phyloP scores from a whole-genome alignment of 1,140 invertebrate species.

The Diploscapter pachys region DNA sequence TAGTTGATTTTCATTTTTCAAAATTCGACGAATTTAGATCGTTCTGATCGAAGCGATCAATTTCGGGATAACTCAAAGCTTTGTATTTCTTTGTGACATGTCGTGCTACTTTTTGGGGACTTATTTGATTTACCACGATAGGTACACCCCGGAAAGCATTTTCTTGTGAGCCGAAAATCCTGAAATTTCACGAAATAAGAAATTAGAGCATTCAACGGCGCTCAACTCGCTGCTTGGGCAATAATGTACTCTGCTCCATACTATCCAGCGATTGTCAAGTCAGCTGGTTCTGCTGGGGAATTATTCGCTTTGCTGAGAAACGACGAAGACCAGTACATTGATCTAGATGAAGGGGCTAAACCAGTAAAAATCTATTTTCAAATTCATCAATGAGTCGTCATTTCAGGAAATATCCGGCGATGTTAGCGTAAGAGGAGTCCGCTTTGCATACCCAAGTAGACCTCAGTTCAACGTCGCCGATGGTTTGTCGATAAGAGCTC shows the following conservation, averaged over 20 bases:
- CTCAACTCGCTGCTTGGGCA: conserved; percentile 20
- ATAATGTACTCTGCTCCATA: conserved; percentile 39
- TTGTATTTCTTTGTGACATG: conserved; percentile 26
- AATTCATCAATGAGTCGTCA: conserved; percentile 23
- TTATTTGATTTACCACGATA: conserved; percentile 23
- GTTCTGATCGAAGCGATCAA: conserved; percentile 6
- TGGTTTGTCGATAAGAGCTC: conserved; percentile 68
- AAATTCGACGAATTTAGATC: conserved; percentile 41
- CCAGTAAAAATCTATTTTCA: conserved; percentile 25
- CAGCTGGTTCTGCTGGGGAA: conserved; percentile 51
- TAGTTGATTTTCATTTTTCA: conserved; percentile 34
- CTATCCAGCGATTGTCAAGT: conserved; percentile 59
- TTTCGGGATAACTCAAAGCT: conserved; percentile 22
- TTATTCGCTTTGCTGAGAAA: conserved; percentile 51
- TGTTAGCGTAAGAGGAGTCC: conserved; percentile 59
- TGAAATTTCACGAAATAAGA: no score
- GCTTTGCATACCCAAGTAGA: conserved; percentile 61
- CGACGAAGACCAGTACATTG: conserved; percentile 50
- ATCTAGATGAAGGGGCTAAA: conserved; percentile 45
- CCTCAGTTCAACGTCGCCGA: conserved; percentile 67
- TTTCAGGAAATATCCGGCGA: conserved; percentile 49
- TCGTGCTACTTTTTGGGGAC: conserved; percentile 14
- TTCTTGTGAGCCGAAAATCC: not conserved
- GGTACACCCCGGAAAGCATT: conserved; percentile 4
- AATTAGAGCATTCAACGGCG: conserved; percentile 17